Evolutionary conservation across 1,140 invertebrate species (phyloP).

Genomic region (Anthonomus grandis): DNA sequence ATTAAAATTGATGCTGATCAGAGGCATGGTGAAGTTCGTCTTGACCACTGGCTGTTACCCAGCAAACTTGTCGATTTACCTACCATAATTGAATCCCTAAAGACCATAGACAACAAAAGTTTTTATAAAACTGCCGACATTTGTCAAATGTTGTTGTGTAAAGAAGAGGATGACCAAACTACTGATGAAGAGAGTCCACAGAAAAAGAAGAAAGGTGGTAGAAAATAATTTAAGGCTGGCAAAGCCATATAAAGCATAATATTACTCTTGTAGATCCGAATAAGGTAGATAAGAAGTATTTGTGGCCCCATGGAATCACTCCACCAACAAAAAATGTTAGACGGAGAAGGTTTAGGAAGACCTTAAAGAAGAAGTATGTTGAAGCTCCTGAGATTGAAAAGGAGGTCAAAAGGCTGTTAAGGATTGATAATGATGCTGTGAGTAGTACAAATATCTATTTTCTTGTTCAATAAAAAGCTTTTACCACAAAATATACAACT

Average conservation of each 20-base stretch:
- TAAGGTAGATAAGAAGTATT: slow-evolving; percentile 91
- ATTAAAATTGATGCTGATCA: slow-evolving; percentile 90
- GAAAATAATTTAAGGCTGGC: background rate
- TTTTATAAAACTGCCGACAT: slow-evolving; percentile 98
- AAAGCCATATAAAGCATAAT: background rate
- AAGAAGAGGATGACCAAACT: slow-evolving; percentile 78
- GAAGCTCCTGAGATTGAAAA: slow-evolving; percentile 98
- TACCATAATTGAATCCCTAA: slow-evolving; percentile 88
- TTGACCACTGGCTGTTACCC: slow-evolving; percentile 84
- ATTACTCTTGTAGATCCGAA: slow-evolving; percentile 70
- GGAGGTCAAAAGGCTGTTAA: slow-evolving; percentile 86
- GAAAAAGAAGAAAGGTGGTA: slow-evolving; percentile 73
- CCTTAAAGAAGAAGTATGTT: slow-evolving; percentile 93
- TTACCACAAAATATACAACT: background rate
- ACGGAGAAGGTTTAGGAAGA: slow-evolving; percentile 90
- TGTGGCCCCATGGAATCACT: slow-evolving; percentile 91
- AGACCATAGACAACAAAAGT: slow-evolving; percentile 94
- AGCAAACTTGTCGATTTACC: slow-evolving; percentile 91
- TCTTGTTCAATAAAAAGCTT: too few relatives aligned
- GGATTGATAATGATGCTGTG: slow-evolving; percentile 89
- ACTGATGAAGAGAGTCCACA: slow-evolving; percentile 77
- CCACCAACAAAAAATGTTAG: slow-evolving; percentile 94
- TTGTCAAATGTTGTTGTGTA: slow-evolving; percentile 86
- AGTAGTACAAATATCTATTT: too few relatives aligned
- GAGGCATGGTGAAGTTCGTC: slow-evolving; percentile 82